Evolutionary conservation across 2,113 vertebrate genomes (phyloP).

Genomic region (Microcebus ravelobensis): DNA sequence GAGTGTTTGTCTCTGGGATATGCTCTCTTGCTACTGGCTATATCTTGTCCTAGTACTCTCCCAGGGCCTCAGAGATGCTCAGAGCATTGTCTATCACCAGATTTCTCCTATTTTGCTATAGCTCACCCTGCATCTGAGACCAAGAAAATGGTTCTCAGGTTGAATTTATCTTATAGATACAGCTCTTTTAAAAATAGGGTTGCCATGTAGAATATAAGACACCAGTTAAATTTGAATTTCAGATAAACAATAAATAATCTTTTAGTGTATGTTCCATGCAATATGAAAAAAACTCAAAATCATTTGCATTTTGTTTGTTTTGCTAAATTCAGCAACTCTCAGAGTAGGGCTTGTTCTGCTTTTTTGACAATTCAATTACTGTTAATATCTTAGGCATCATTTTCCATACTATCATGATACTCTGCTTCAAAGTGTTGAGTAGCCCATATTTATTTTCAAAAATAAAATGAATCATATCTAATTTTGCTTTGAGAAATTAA

Average conservation of each 20-base stretch:
- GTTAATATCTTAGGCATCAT: not conserved
- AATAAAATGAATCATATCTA: conserved; percentile 19
- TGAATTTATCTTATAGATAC: not conserved
- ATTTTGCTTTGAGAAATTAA: conserved; percentile 52
- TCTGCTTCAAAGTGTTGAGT: not conserved
- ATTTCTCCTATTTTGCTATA: not conserved
- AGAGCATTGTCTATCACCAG: not conserved
- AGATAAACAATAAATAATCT: not conserved
- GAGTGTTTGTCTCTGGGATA: not conserved
- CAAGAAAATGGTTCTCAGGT: not conserved
- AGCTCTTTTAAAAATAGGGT: not conserved
- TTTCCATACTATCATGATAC: not conserved
- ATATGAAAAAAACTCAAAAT: not conserved
- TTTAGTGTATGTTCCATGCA: not conserved
- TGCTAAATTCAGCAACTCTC: not conserved
- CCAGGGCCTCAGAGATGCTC: not conserved
- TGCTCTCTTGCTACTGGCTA: not conserved
- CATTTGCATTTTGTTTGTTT: not conserved
- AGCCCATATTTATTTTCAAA: conserved; percentile 32
- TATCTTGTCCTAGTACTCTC: too few species aligned
- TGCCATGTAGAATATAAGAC: not conserved
- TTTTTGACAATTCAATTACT: not conserved
- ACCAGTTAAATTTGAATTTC: conserved; percentile 41
- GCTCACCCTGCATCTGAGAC: not conserved
- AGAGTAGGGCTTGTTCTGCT: not conserved